Conservation (phyloP, 2,113 vertebrate genomes). For the Ivindomyrus marchei region DNA sequence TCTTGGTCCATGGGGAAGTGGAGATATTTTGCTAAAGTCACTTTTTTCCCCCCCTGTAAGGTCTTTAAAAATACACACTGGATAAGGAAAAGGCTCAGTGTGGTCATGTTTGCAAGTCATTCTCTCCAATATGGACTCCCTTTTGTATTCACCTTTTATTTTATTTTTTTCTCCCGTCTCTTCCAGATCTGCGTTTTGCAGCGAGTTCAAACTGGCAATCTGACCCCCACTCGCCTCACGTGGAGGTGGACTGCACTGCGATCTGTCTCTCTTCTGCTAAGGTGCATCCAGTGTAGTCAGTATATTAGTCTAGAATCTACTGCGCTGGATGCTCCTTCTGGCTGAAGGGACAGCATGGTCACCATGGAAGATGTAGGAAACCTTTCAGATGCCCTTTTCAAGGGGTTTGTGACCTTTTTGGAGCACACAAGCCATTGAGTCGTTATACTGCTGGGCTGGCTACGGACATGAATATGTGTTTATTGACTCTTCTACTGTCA, state of each 20-base stretch:
- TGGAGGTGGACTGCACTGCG: background rate
- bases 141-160: background rate
- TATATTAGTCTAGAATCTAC: constrained; percentile 87
- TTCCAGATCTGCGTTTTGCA: background rate
- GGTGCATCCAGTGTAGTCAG: constrained; percentile 99
- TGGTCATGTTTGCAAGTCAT: background rate
- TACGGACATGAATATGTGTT: background rate
- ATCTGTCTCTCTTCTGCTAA: constrained; percentile 76
- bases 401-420: background rate
- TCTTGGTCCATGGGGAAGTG: background rate
- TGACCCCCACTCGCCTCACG: background rate
- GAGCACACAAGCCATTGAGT: background rate
- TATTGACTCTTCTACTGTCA: background rate
- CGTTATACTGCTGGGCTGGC: background rate
- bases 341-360: constrained; percentile 69
- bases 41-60: background rate
- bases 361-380: background rate
- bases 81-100: background rate
- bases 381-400: background rate
- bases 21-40: background rate
- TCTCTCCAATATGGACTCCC: background rate
- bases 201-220: background rate
- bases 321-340: constrained; percentile 99
- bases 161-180: background rate
- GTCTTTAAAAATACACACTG: background rate